These are phyloP conservation scores for Periplaneta americana DNA, from an alignment of 1,140 invertebrate genomes.

Conservation along the genomic window DNA sequence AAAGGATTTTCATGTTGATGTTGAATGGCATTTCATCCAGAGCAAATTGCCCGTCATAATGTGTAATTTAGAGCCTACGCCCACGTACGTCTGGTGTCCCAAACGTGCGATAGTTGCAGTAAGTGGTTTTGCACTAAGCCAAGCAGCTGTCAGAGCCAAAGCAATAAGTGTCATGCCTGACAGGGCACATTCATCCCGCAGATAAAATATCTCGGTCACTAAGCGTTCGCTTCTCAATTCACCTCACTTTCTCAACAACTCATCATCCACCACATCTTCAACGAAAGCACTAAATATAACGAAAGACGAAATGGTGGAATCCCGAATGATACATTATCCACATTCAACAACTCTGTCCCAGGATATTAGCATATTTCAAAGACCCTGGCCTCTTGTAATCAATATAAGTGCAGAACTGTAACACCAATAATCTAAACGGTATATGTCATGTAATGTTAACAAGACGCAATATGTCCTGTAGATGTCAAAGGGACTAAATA, in stretches of 20 bases:
- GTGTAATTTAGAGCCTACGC: not conserved
- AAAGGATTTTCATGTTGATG: not conserved
- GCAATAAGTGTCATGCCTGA: not conserved
- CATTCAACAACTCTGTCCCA: too few relatives aligned
- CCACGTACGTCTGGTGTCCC: not conserved
- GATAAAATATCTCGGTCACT: not conserved
- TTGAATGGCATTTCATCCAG: not conserved
- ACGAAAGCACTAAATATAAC: too few relatives aligned
- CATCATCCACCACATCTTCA: too few relatives aligned
- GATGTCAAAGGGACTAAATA: too few relatives aligned
- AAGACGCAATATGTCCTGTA: too few relatives aligned
- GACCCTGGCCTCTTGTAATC: too few relatives aligned
- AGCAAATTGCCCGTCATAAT: not conserved
- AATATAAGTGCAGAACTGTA: too few relatives aligned
- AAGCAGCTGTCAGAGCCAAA: not conserved
- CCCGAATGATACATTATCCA: too few relatives aligned
- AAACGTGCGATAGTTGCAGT: not conserved
- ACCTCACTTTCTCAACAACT: not conserved
- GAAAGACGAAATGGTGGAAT: too few relatives aligned
- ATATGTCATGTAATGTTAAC: too few relatives aligned
- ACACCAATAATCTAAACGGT: too few relatives aligned
- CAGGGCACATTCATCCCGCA: not conserved
- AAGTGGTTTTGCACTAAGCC: not conserved
- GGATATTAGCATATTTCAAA: too few relatives aligned
- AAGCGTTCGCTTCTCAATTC: not conserved